These are phyloP conservation scores for Rhinophrynus dorsalis DNA, from an alignment of 2,797 vertebrate genomes.

Conservation along the genomic window DNA sequence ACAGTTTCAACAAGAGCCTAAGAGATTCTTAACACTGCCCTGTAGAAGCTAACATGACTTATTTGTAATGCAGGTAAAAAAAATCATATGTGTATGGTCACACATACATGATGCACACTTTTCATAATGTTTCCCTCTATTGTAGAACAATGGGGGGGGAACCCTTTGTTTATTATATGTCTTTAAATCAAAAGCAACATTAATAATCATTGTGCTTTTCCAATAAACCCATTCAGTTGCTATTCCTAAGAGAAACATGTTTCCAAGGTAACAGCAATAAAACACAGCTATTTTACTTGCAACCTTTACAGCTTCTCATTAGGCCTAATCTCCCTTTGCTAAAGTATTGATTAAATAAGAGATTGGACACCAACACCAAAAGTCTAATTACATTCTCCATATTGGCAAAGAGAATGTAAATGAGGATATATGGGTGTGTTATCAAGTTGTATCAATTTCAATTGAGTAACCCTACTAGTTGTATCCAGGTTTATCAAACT, in stretches of 20 bases:
- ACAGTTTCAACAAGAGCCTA: too few relatives aligned
- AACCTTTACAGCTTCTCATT: slow-evolving; percentile 69
- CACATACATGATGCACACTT: not conserved
- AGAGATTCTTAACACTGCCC: too few relatives aligned
- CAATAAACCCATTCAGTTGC: slow-evolving; percentile 57
- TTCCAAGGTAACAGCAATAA: slow-evolving; percentile 79
- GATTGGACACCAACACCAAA: slow-evolving; percentile 90
- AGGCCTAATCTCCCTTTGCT: slow-evolving; percentile 79
- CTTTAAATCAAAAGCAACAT: slow-evolving; percentile 61
- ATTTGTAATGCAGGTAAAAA: too few relatives aligned
- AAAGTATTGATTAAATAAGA: slow-evolving; percentile 88
- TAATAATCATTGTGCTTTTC: slow-evolving; percentile 53
- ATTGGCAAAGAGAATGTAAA: slow-evolving; percentile 85
- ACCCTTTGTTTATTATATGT: slow-evolving; percentile 43
- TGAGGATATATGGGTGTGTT: slow-evolving; percentile 78
- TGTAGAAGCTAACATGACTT: too few relatives aligned
- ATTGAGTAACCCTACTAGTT: slow-evolving; percentile 85
- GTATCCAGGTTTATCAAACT: slow-evolving; percentile 86
- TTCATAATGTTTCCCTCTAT: slow-evolving; percentile 21
- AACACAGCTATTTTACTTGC: slow-evolving; percentile 67
- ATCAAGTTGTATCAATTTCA: slow-evolving; percentile 93
- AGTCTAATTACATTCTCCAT: slow-evolving; percentile 88
- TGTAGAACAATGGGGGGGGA: slow-evolving; percentile 18
- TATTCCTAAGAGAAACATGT: slow-evolving; percentile 73
- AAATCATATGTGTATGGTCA: too few relatives aligned